Evolutionary conservation across 2,888 invertebrate species (phyloP).

Genomic region (Toxonevra muliebris): DNA sequence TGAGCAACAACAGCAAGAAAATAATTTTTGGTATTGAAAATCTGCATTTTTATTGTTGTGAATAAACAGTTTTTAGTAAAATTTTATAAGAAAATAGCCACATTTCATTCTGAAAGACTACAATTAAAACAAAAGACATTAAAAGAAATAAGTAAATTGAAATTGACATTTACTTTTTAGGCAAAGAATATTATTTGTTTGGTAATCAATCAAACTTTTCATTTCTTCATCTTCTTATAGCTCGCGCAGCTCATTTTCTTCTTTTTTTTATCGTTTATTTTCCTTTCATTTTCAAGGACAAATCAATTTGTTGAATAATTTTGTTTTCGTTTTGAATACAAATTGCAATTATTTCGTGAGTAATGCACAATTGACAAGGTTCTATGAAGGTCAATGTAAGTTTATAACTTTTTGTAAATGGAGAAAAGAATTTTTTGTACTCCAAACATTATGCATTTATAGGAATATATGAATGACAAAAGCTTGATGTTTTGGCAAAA

Average conservation of each 20-base stretch:
- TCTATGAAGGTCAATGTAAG: neutral
- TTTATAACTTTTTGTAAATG: no score
- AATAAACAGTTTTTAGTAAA: no score
- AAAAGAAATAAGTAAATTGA: neutral
- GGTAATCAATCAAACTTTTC: neutral
- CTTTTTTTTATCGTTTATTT: neutral
- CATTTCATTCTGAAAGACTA: no score
- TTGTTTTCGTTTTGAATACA: neutral
- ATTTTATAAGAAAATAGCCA: no score
- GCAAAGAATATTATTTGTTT: neutral
- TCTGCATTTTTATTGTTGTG: no score
- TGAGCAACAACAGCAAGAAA: no score
- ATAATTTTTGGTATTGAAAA: no score
- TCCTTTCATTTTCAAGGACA: constrained; percentile 2
- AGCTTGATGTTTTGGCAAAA: no score
- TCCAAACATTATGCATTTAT: no score
- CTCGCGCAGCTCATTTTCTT: neutral
- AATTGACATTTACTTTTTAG: neutral
- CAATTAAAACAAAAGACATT: no score
- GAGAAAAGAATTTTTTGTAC: no score
- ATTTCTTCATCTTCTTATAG: neutral
- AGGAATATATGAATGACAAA: no score
- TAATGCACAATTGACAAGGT: neutral
- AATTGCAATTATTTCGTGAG: neutral
- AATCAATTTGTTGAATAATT: neutral